A percentile compares a stretch with the other conserved stretches of the same genome.
These are phyloP conservation scores for Oncorhynchus tshawytscha DNA, from an alignment of 2,113 vertebrate genomes.

Conservation along the genomic window DNA sequence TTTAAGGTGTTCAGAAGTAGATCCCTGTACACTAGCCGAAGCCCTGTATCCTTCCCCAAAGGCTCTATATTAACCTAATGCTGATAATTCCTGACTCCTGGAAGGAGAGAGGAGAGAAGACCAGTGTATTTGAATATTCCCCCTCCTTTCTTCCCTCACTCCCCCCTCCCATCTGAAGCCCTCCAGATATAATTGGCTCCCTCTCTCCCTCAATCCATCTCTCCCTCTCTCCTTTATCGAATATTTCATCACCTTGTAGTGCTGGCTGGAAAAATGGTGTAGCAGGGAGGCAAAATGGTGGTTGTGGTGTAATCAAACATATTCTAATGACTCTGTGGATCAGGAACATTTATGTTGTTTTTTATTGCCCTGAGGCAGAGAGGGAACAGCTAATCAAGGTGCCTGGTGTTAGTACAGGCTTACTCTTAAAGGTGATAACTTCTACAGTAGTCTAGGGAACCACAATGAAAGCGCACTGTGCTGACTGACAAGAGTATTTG, in stretches of 20 bases:
- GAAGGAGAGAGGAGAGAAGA: background rate
- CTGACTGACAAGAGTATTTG: background rate
- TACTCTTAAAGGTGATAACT: background rate
- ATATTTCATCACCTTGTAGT: background rate
- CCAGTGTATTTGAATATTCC: background rate
- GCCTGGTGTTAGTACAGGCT: too few relatives aligned
- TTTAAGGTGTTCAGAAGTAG: background rate
- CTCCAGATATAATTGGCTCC: background rate
- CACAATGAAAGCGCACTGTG: conserved; percentile 26
- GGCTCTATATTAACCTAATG: background rate
- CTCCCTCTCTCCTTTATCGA: background rate
- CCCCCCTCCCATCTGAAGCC: too few relatives aligned
- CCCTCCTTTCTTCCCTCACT: background rate
- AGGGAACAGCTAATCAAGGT: background rate
- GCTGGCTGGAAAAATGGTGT: background rate
- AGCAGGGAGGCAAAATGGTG: background rate
- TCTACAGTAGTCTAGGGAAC: too few relatives aligned
- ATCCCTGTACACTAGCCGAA: background rate
- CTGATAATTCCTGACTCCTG: conserved; percentile 6
- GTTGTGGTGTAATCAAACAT: conserved; percentile 1
- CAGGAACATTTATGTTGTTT: background rate
- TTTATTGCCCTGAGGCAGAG: background rate
- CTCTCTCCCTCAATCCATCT: background rate
- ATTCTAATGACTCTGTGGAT: background rate
- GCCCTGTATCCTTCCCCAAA: too few relatives aligned